Conservation (phyloP, 2,797 vertebrate species). For the Artibeus jamaicensis region DNA sequence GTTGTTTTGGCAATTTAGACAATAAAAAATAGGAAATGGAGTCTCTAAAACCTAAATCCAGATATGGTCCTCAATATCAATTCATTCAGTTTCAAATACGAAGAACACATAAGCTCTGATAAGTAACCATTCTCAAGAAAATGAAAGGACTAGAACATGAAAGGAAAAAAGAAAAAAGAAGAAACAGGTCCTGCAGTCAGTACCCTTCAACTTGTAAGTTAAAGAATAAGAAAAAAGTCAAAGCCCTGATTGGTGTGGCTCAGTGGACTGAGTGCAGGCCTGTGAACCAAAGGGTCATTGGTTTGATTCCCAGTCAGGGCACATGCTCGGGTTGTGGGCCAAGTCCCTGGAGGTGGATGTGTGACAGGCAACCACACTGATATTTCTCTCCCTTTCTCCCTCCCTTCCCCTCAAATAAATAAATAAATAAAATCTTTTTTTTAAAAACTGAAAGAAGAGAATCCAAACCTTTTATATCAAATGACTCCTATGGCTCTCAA, state of each 20-base stretch:
- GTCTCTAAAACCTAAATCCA: conserved; percentile 1
- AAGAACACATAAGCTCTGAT: background rate
- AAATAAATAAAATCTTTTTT: too few species aligned
- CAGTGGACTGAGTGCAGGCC: too few species aligned
- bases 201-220: background rate
- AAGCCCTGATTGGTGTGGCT: background rate
- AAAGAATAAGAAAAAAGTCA: background rate
- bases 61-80: background rate
- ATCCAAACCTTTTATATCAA: background rate
- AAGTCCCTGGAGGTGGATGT: too few species aligned
- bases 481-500: background rate
- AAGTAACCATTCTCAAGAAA: conserved; percentile 19
- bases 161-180: background rate
- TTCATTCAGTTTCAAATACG: conserved; percentile 16
- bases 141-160: background rate
- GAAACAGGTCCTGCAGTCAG: background rate
- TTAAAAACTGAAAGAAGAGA: background rate
- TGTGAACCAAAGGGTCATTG: too few species aligned
- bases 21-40: background rate
- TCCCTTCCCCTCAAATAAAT: too few species aligned
- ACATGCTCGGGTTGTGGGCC: too few species aligned
- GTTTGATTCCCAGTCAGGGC: too few species aligned
- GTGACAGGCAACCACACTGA: too few species aligned
- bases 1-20: conserved; percentile 4
- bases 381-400: too few species aligned